Percentiles rank a stretch among this genome's conserved stretches.
These are phyloP conservation scores for Sinocyclocheilus grahami DNA, from an alignment of 2,113 vertebrate species.

Conservation along the genomic window DNA sequence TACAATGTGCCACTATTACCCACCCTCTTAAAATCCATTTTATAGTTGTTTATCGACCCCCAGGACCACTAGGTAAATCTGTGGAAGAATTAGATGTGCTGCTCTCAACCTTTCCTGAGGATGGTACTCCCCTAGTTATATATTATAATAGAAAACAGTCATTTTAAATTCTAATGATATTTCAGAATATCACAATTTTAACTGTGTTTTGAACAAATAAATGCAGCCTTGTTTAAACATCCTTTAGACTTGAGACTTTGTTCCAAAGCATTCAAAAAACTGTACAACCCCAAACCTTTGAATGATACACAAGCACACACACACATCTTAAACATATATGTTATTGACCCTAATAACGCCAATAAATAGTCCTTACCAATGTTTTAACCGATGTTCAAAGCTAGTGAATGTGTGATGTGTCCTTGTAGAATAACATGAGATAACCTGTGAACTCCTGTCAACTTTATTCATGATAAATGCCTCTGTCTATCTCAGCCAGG, in stretches of 20 bases:
- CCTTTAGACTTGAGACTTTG: background rate
- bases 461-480: background rate
- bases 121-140: too few species aligned
- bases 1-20: too few species aligned
- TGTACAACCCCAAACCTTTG: background rate
- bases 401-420: background rate
- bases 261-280: background rate
- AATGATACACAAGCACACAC: background rate
- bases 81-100: too few species aligned
- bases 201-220: background rate
- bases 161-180: background rate
- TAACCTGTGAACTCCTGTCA: constrained; percentile 2
- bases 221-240: too few species aligned
- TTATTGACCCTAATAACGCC: background rate
- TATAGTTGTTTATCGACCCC: too few species aligned
- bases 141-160: too few species aligned
- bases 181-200: background rate
- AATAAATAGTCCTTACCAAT: background rate
- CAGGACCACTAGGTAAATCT: too few species aligned
- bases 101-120: too few species aligned
- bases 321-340: background rate
- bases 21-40: too few species aligned
- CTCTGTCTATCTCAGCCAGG: background rate
- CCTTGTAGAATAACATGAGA: background rate
- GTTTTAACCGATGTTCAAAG: background rate